phyloP scores from a whole-genome alignment of 2,797 vertebrate genomes.

The Anguilla pacifica region DNA sequence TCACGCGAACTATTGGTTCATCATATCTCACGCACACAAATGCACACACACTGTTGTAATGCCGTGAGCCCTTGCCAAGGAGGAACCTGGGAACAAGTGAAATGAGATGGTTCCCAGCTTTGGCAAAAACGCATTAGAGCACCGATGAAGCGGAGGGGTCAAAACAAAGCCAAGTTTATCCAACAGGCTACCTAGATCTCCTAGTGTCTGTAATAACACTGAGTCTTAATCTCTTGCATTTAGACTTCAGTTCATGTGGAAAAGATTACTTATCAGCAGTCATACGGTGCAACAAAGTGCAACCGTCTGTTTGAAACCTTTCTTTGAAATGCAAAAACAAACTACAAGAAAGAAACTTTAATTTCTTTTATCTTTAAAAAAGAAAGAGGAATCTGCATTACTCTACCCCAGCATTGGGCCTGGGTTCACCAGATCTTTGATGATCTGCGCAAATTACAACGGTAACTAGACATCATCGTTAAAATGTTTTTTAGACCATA shows the following conservation, averaged over 20 bases:
- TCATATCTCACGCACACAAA: neutral
- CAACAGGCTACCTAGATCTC: neutral
- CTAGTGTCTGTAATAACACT: conserved; percentile 7
- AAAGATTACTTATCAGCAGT: conserved; percentile 70
- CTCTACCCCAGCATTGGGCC: conserved; percentile 29
- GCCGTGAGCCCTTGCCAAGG: neutral
- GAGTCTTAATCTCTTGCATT: conserved; percentile 22
- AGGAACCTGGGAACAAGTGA: neutral
- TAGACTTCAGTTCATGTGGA: conserved; percentile 62
- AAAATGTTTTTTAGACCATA: conserved; percentile 46
- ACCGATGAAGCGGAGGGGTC: neutral
- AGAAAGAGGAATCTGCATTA: conserved; percentile 48
- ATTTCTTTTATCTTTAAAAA: conserved; percentile 53
- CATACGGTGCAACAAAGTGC: conserved; percentile 54
- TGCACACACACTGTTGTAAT: neutral
- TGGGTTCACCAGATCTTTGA: conserved; percentile 35
- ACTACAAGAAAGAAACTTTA: conserved; percentile 53
- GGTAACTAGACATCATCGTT: conserved; percentile 32
- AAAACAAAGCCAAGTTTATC: neutral
- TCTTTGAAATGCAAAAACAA: conserved; percentile 49
- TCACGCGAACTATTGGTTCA: neutral
- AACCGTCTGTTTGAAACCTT: conserved; percentile 56
- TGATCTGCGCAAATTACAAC: conserved; percentile 40
- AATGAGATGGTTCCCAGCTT: neutral
- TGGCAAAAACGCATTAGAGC: neutral